phyloP scores from a whole-genome alignment of 2,113 vertebrate species.

The Pelodiscus sinensis region DNA sequence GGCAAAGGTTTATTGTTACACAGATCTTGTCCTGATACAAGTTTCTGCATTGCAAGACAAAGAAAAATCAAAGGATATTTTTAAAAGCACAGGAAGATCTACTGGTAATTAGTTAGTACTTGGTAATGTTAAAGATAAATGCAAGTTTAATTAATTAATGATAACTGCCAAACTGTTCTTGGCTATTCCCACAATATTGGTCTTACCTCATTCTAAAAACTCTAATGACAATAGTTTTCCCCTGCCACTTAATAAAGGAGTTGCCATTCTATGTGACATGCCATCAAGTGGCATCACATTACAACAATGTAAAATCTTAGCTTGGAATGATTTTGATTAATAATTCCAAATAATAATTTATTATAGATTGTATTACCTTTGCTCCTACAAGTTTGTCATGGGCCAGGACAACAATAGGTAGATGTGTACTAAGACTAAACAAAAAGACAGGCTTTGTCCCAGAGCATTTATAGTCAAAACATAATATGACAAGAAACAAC shows the following conservation, averaged over 20 bases:
- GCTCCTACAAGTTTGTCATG: background rate
- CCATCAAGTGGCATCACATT: background rate
- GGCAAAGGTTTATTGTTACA: conserved; percentile 60
- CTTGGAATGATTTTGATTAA: background rate
- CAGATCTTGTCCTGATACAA: conserved; percentile 48
- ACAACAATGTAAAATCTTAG: background rate
- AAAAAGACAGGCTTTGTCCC: background rate
- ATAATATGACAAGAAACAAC: background rate
- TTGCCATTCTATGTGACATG: background rate
- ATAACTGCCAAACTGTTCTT: background rate
- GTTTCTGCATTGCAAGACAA: background rate
- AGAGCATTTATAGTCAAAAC: background rate
- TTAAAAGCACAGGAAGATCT: background rate
- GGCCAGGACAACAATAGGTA: background rate
- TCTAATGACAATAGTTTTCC: background rate
- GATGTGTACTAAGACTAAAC: background rate
- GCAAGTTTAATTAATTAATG: background rate
- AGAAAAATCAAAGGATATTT: background rate
- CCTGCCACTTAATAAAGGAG: background rate
- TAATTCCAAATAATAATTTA: background rate
- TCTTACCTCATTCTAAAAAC: background rate
- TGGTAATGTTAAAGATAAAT: background rate
- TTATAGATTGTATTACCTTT: background rate
- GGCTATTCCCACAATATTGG: background rate
- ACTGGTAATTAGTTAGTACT: background rate